Evolutionary conservation across 2,797 vertebrate species (phyloP), one percentile per base, ranked within the genome.

Genomic region (Astyanax mexicanus): DNA sequence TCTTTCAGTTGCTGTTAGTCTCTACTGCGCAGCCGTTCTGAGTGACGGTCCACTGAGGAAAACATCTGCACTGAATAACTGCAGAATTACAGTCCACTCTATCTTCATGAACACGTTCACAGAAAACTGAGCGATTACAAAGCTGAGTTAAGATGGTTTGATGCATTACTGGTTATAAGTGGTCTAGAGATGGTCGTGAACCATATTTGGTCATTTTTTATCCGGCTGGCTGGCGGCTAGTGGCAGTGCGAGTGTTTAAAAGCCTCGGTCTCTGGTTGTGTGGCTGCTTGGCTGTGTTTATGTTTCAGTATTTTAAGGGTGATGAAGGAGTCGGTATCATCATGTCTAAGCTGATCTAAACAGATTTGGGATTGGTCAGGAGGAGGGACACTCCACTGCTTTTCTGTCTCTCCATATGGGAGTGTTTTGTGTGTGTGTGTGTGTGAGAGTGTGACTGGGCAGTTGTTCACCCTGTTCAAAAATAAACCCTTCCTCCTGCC

Each of bases 401-500:
- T 68, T 74, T 61, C 27, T 71, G 73, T 40, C 40, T 55, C 68
- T 52, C 77, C 81, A 79, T 79, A 76, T 83, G 79, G 79, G 74
- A 80, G 75, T 62, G 69, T 76, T 81, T 83, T 81, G 38, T 61
- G 29, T 23, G 19, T 51, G 75, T 55, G 25, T 71, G 58, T 71
- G 29, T 32, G 38, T 23, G 19, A 51, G 75, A 55, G 25, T 71
- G 58, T 71, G 75, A 77, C 75, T 77, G 38, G 37, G 27, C 73
- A 72, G 79, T 80, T 83, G 62, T 76, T 83, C 81, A 83, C 75
- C 79, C 77, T 80, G 69, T 66, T 78, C 57, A 73, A 72, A 66
- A 76, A 81, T 57, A 60, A 69, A 67, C 52, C 17, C 51, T 25
- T 80, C 54, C 75, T 73, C 27, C 54, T 44, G 69, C 32, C 75